Conservation (phyloP, 2,888 invertebrate species). For the Cremastinae sp. region DNA sequence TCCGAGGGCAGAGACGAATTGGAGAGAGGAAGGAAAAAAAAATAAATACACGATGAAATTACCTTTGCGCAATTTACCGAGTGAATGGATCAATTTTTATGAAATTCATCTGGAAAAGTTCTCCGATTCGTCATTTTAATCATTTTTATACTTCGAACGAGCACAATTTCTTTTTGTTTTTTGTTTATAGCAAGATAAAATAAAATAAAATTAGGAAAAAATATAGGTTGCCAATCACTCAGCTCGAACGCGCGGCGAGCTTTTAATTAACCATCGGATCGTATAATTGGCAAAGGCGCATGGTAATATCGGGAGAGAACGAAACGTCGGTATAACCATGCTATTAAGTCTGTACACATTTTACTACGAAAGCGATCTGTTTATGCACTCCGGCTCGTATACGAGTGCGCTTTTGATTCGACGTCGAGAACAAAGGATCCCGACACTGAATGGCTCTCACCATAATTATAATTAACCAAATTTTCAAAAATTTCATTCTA, state of each 20-base stretch:
- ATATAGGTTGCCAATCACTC: constrained; percentile 29
- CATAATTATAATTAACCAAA: constrained; percentile 54
- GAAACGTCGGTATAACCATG: constrained; percentile 33
- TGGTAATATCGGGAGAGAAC: constrained; percentile 17
- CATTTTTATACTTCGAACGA: too few relatives aligned
- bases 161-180: too few relatives aligned
- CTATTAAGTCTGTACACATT: neutral
- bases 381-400: neutral
- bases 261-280: constrained; percentile 61
- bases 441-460: constrained; percentile 44
- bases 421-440: constrained; percentile 63
- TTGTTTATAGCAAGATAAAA: too few relatives aligned
- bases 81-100: constrained; percentile 3
- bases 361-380: constrained; percentile 8
- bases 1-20: constrained; percentile 4
- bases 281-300: constrained; percentile 48
- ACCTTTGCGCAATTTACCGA: neutral
- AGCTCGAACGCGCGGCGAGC: constrained; percentile 29
- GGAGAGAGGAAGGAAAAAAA: neutral
- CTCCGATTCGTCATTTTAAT: neutral
- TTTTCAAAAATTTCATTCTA: too few relatives aligned
- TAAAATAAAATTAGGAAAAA: neutral
- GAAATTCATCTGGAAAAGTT: neutral
- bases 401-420: constrained; percentile 19
- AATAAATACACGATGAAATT: too few relatives aligned